phyloP scores from a whole-genome alignment of 2,888 invertebrate genomes.

The Thecocarcelia acutangulata region DNA sequence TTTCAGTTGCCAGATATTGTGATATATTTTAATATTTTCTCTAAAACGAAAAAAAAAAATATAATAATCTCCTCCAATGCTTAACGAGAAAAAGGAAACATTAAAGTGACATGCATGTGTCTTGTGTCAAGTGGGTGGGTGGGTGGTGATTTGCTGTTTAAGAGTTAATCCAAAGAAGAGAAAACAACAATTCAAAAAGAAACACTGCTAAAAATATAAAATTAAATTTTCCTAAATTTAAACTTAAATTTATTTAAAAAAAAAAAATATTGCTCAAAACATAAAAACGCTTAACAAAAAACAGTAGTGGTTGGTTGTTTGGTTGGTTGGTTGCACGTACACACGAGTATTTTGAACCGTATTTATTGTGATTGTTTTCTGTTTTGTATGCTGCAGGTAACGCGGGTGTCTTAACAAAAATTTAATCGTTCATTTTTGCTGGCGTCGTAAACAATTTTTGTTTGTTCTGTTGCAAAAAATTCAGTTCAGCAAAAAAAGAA shows the following conservation, averaged over 20 bases:
- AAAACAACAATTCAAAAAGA: background rate
- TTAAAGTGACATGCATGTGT: slow-evolving; percentile 8
- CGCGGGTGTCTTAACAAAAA: background rate
- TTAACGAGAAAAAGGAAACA: slow-evolving; percentile 1
- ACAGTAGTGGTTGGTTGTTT: slow-evolving; percentile 14
- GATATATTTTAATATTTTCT: too few relatives aligned
- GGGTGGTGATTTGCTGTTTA: slow-evolving; percentile 25
- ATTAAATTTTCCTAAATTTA: slow-evolving; percentile 42
- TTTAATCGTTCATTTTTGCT: background rate
- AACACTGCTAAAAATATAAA: slow-evolving; percentile 39
- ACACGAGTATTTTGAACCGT: background rate
- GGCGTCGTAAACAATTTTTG: slow-evolving; percentile 25
- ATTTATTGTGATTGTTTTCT: slow-evolving; percentile 7
- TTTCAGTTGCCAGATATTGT: too few relatives aligned
- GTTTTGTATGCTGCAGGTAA: slow-evolving; percentile 36
- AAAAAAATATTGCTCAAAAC: slow-evolving; percentile 24
- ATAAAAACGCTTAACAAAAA: slow-evolving; percentile 15
- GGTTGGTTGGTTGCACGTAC: too few relatives aligned
- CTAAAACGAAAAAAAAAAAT: too few relatives aligned
- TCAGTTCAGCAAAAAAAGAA: background rate
- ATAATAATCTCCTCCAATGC: slow-evolving; percentile 3
- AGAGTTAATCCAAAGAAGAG: background rate
- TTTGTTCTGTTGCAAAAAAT: background rate
- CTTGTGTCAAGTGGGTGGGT: slow-evolving; percentile 34
- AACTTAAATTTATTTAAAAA: background rate